These are phyloP conservation scores for Onychomys leucogaster DNA, from an alignment of 2,797 vertebrate species.

Conservation along the genomic window DNA sequence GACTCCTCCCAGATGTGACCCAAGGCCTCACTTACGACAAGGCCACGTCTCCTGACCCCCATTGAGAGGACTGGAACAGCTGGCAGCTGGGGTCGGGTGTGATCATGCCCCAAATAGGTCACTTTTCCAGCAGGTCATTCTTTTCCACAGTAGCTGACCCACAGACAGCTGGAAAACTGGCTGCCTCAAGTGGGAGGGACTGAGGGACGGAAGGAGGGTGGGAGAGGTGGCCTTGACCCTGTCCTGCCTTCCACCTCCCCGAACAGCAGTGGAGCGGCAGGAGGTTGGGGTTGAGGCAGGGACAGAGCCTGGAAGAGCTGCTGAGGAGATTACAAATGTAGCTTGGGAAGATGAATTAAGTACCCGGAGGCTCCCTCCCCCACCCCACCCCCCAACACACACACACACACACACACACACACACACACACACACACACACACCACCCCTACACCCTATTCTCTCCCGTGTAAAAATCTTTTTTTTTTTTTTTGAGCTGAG, in stretches of 20 bases:
- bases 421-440: not conserved
- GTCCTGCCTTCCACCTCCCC: not conserved
- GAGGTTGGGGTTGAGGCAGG: not conserved
- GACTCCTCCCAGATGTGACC: not conserved
- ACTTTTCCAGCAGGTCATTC: slow-evolving; percentile 80
- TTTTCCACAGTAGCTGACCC: slow-evolving; percentile 73
- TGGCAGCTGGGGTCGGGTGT: not conserved
- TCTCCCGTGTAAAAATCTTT: not conserved
- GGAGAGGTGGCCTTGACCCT: rapidly evolving
- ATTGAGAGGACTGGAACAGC: not conserved
- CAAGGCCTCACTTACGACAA: not conserved
- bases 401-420: too few relatives aligned
- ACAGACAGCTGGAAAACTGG: slow-evolving; percentile 69
- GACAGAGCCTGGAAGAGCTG: not conserved
- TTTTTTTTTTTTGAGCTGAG: too few relatives aligned
- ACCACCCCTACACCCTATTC: too few relatives aligned
- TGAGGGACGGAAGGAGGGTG: not conserved
- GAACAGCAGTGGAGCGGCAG: rapidly evolving
- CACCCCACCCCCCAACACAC: not conserved
- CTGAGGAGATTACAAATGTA: not conserved
- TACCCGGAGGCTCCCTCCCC: not conserved
- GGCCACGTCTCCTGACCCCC: not conserved
- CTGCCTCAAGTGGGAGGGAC: not conserved
- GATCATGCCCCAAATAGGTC: not conserved
- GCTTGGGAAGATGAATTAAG: not conserved